Evolutionary conservation across 2,888 invertebrate genomes (phyloP), one percentile per base, ranked within the genome.

Genomic region (Laothoe populi): DNA sequence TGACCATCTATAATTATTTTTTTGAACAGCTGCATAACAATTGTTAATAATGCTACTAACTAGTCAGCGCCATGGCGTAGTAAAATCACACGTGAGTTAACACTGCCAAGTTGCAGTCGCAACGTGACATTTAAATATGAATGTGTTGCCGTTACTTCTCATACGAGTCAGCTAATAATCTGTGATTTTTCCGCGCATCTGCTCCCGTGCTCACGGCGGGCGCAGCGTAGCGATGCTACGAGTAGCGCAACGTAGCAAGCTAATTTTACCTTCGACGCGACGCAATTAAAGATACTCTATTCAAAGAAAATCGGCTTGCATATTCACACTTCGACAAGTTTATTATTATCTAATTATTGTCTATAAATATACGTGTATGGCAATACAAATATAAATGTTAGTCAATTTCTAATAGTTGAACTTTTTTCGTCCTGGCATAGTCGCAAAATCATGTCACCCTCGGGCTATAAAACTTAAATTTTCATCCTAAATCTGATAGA

Each of bases 121-220:
- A 81, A 74, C 77, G 78, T 82, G 83, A 84, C 84, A 92, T 92
- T 90, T 90, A 86, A 90, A 92, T 91, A 90, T 90, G 91, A 92
- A 90, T 90, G 83, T 86, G 86, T 86, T 87, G 83, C 68, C 72
- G 72, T 72, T 66, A 74, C 81, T 77, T 75, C 80, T 74, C 77
- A 68, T 68, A 72, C 70, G 74, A 81, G 78, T 71, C 77, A 68
- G 81, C 82, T 91, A 90, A 90, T 92, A 90, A 90, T 84, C 82
- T 85, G 69, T 76, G 86, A 90, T 90, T 91, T 89, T 92, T 92
- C 89, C 87, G 85, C 90, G 74, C 91, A 84, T 82, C 85, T 87
- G 90, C 77, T 67, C 76, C 64, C 76, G 68, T 64, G 66, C 67
- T 75, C 69, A 57, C 60, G 63, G 64, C 66, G 69, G 62, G 44